phyloP scores from a whole-genome alignment of 1,140 invertebrate genomes.

The Cydia strobilella region DNA sequence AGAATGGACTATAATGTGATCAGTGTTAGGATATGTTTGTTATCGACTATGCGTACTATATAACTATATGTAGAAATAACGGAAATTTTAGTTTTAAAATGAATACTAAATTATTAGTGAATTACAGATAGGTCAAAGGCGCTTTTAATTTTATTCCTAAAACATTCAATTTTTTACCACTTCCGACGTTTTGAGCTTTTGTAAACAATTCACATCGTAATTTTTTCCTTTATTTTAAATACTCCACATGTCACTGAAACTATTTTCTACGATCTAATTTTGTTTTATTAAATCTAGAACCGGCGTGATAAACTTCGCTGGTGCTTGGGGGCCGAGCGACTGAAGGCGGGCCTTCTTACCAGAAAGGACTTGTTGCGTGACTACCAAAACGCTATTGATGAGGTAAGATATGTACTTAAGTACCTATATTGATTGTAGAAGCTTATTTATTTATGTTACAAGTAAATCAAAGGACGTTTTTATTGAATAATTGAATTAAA shows the following conservation, averaged over 20 bases:
- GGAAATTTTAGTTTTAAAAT: no score
- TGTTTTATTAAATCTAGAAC: conserved; percentile 41
- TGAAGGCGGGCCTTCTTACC: conserved; percentile 69
- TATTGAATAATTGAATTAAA: no score
- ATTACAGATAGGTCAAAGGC: no score
- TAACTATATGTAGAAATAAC: no score
- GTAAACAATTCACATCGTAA: no score
- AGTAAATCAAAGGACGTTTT: no score
- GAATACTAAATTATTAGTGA: no score
- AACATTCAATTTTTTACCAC: no score
- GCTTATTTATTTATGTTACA: no score
- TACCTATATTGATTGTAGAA: no score
- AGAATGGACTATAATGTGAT: neutral
- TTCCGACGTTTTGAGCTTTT: neutral
- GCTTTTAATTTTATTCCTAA: no score
- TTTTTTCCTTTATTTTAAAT: neutral
- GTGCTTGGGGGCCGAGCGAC: conserved; percentile 57
- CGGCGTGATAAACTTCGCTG: conserved; percentile 66
- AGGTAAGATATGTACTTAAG: conserved; percentile 49
- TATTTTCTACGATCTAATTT: neutral
- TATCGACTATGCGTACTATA: no score
- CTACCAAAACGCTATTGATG: conserved; percentile 66
- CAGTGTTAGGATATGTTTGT: neutral
- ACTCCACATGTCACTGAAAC: neutral
- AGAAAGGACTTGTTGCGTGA: conserved; percentile 71